Percentiles rank a stretch among this genome's conserved stretches.
These are phyloP conservation scores for Ivindomyrus marchei DNA, from an alignment of 2,113 vertebrate genomes.

Conservation along the genomic window DNA sequence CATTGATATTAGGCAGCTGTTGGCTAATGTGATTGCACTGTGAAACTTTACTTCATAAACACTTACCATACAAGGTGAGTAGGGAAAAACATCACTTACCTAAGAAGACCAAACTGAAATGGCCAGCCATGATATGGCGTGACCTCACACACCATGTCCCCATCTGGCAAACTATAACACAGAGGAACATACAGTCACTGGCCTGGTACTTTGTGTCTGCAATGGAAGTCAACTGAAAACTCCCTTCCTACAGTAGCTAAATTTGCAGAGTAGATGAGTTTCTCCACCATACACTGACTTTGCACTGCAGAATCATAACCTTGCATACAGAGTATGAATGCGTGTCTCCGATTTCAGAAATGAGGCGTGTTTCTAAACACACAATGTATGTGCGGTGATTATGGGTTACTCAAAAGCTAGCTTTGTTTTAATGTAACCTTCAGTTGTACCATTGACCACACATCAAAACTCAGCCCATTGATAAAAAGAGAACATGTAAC, in stretches of 20 bases:
- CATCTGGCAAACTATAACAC: constrained; percentile 43
- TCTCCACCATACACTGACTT: neutral
- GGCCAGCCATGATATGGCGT: constrained; percentile 36
- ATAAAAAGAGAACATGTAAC: neutral
- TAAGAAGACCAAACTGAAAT: constrained; percentile 46
- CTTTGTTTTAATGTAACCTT: neutral
- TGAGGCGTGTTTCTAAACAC: neutral
- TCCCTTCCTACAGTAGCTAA: neutral
- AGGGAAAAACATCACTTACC: constrained; percentile 47
- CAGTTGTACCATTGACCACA: neutral
- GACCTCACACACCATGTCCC: constrained; percentile 21
- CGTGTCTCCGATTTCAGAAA: neutral
- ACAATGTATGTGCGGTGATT: neutral
- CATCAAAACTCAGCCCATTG: neutral
- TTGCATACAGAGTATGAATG: neutral
- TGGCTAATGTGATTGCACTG: neutral
- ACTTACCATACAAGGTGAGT: neutral
- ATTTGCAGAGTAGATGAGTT: neutral
- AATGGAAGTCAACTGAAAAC: neutral
- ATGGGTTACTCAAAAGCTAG: neutral
- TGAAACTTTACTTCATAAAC: neutral
- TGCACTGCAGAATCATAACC: neutral
- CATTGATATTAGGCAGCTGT: neutral
- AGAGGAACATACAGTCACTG: constrained; percentile 17
- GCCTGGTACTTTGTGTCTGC: neutral